phyloP scores from a whole-genome alignment of 2,113 vertebrate genomes.

The Diadophis punctatus region DNA sequence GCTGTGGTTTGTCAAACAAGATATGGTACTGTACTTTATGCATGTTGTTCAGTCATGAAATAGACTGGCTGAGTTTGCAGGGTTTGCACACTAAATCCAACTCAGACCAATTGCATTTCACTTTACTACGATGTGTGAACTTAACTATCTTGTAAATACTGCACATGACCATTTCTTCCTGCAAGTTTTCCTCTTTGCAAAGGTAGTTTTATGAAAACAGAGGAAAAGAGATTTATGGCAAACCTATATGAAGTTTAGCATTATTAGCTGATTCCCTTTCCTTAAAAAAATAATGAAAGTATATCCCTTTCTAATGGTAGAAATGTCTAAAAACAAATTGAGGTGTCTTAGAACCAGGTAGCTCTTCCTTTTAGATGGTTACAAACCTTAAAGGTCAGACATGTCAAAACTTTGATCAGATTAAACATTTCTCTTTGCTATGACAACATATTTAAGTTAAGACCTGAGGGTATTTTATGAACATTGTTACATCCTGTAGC shows the following conservation, averaged over 20 bases:
- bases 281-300: constrained; percentile 54
- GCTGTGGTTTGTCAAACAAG: neutral
- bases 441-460: constrained; percentile 65
- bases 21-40: neutral
- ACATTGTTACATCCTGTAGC: constrained; percentile 66
- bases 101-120: neutral
- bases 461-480: constrained; percentile 65
- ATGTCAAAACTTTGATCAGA: constrained; percentile 70
- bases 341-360: constrained; percentile 53
- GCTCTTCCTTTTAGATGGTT: constrained; percentile 65
- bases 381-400: constrained; percentile 64
- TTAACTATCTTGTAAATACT: neutral
- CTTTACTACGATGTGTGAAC: neutral
- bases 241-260: neutral
- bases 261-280: constrained; percentile 32
- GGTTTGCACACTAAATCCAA: neutral
- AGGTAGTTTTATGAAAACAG: neutral
- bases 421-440: constrained; percentile 66
- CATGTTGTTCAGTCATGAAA: neutral
- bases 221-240: neutral
- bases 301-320: constrained; percentile 66
- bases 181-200: neutral
- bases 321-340: constrained; percentile 67
- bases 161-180: neutral
- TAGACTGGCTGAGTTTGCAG: neutral